phyloP scores from a whole-genome alignment of 2,797 vertebrate species.

The Acridotheres tristis region DNA sequence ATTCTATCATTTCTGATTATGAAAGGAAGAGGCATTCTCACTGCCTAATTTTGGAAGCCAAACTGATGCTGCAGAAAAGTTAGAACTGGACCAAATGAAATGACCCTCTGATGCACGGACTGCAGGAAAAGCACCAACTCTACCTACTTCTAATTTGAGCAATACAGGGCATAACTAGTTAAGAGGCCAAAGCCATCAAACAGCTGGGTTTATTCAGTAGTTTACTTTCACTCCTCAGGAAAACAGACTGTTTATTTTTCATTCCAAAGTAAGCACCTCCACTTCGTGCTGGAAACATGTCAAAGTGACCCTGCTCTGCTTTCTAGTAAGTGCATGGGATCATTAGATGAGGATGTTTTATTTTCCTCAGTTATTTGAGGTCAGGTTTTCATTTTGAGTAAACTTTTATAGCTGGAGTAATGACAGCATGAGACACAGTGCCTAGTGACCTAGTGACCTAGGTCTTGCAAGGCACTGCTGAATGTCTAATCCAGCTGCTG shows the following conservation, averaged over 20 bases:
- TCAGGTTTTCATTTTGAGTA: neutral
- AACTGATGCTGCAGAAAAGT: neutral
- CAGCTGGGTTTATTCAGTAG: neutral
- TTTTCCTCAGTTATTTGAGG: neutral
- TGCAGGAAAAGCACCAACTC: neutral
- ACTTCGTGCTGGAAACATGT: neutral
- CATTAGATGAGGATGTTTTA: neutral
- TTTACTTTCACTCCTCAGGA: neutral
- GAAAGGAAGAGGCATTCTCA: constrained; percentile 9
- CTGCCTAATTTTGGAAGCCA: neutral
- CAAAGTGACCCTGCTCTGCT: neutral
- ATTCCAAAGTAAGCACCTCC: neutral
- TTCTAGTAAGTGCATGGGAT: neutral
- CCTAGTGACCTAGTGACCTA: neutral
- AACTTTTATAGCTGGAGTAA: neutral
- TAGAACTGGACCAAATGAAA: neutral
- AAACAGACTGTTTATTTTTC: neutral
- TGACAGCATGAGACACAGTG: neutral
- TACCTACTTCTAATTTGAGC: neutral
- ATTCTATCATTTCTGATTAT: neutral
- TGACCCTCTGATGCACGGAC: neutral
- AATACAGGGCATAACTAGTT: neutral
- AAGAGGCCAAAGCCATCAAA: neutral
- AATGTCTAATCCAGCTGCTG: neutral
- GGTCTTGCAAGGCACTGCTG: neutral